Base-by-base conservation (phyloP, 2,113 vertebrate species). In the Emydocephalus ijimae region DNA sequence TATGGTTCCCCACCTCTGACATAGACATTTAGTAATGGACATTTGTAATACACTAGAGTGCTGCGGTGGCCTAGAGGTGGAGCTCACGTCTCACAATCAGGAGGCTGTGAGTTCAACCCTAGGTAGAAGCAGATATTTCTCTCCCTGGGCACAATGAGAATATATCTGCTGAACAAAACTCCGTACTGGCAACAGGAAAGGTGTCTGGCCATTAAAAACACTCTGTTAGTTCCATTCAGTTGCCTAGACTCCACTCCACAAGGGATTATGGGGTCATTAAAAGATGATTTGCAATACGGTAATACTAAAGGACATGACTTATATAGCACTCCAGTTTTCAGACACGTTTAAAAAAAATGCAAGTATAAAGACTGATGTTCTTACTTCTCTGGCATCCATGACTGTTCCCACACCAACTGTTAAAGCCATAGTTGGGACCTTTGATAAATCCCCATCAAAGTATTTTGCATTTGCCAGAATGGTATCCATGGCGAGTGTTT, bases 361-460 rank as follows among this genome's bases (percentile, higher is more conserved):
- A 56, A n/a, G 8, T 59, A 10, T 23, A 57, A 56, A 26, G 50
- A 89, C 6, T 89, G 43, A 57, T 94, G 8, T 91, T 96, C 97
- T 98, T 98, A 98, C 98, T 97, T 98, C 98, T 98, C 97, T 98
- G 96, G 98, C 97, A 96, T 98, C 98, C 98, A 98, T 98, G 93
- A 98, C 98, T 91, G 98, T 98, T 91, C 98, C 98, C 95, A 98
- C 98, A 95, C 98, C 98, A 96, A 98, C 98, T 88, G 98, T 98
- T 57, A 98, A 96, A 87, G 98, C 98, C 98, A 98, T 98, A 89
- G 97, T 98, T 96, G 98, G 98, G 94, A 98, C 98, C 96, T 98
- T 98, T 29, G 98, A 97, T 95, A 98, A 97, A 94, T 98, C 97
- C 93, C 98, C 98, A 94, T 98, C 97, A 96, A 98, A 98, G 95